These are phyloP conservation scores for Schizopygopsis pylzovi DNA, from an alignment of 2,797 vertebrate species.

Conservation along the genomic window DNA sequence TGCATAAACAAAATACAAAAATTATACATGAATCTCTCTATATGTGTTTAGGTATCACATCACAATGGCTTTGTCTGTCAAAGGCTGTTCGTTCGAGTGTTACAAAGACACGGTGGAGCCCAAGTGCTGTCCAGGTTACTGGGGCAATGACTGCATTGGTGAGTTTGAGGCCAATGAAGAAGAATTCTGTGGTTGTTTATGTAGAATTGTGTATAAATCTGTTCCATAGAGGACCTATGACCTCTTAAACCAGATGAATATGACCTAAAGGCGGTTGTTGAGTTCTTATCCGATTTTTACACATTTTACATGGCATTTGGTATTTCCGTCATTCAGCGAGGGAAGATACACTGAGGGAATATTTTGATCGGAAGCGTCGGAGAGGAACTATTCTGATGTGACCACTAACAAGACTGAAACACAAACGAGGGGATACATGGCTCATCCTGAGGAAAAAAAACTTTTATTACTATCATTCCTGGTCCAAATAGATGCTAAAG, in stretches of 20 bases:
- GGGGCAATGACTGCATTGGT: conserved; percentile 91
- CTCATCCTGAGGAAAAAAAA: conserved; percentile 22
- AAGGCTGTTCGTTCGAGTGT: conserved; percentile 86
- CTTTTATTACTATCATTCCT: conserved; percentile 7
- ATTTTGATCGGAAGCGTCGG: conserved; percentile 56
- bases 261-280: neutral
- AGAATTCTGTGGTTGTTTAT: neutral
- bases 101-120: conserved; percentile 72
- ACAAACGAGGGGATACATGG: conserved; percentile 40
- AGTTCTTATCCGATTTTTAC: conserved; percentile 21
- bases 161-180: conserved; percentile 62
- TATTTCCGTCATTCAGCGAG: conserved; percentile 47
- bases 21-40: neutral
- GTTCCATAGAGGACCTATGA: neutral
- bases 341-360: conserved; percentile 53
- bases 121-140: conserved; percentile 87
- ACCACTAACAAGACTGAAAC: conserved; percentile 38
- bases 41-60: conserved; percentile 24
- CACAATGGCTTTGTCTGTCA: conserved; percentile 61
- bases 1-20: neutral
- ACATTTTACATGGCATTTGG: conserved; percentile 24
- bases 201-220: neutral
- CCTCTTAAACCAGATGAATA: neutral
- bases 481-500: neutral
- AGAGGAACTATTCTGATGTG: conserved; percentile 17